These are phyloP conservation scores for Ptychodera flava DNA, from an alignment of 35 echinoderm and acorn worm species.

Conservation along the genomic window DNA sequence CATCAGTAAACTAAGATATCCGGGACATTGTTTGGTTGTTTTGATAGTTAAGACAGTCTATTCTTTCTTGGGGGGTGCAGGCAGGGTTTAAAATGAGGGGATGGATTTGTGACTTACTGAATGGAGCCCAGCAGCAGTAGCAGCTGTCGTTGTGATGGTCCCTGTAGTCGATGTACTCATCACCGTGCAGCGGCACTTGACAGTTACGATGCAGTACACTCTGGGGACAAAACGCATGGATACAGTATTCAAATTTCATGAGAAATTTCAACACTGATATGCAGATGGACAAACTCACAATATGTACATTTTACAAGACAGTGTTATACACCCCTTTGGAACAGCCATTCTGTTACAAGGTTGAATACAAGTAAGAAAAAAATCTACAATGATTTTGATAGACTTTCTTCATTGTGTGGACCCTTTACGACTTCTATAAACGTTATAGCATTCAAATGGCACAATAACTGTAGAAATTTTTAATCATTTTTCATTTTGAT, in stretches of 20 bases:
- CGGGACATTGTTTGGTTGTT: too few species aligned
- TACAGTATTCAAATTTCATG: not conserved
- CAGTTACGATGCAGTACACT: slow-evolving; percentile 59
- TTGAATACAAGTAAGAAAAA: not conserved
- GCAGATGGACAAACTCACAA: not conserved
- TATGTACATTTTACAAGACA: not conserved
- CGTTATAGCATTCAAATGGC: too few species aligned
- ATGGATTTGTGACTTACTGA: slow-evolving; percentile 67
- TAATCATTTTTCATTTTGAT: too few species aligned
- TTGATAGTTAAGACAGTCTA: too few species aligned
- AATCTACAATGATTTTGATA: not conserved
- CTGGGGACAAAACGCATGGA: slow-evolving; percentile 14
- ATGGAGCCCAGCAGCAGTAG: slow-evolving; percentile 70
- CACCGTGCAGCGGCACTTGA: slow-evolving; percentile 32
- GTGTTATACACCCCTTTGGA: not conserved
- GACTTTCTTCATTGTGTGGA: not conserved
- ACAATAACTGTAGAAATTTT: too few species aligned
- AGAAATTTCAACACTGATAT: not conserved
- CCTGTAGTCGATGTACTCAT: not conserved
- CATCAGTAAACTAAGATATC: too few species aligned
- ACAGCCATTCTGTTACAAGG: not conserved
- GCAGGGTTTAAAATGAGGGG: too few species aligned
- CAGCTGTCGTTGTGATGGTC: slow-evolving; percentile 27
- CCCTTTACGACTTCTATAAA: not conserved
- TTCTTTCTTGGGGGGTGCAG: too few species aligned